These are phyloP conservation scores for Lysandra coridon DNA, from an alignment of 2,888 invertebrate species.

Conservation along the genomic window DNA sequence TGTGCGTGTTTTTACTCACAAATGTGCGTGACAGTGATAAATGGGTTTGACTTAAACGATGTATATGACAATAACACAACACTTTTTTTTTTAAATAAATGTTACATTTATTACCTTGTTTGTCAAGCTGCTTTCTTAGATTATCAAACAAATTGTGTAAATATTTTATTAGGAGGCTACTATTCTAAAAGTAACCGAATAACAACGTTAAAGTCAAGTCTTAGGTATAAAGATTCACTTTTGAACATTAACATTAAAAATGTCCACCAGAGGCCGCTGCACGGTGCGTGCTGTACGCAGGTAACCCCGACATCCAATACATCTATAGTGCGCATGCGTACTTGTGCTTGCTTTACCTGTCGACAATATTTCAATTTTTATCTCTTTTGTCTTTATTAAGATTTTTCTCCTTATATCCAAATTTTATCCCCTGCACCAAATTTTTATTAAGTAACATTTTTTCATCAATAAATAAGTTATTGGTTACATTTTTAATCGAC, in stretches of 20 bases:
- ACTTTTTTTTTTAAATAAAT: too few relatives aligned
- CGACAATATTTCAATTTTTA: background rate
- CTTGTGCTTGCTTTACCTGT: conserved; percentile 29
- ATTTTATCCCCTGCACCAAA: conserved; percentile 20
- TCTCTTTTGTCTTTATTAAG: background rate
- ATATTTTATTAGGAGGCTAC: background rate
- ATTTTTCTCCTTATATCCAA: background rate
- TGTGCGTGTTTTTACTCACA: too few relatives aligned
- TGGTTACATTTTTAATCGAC: too few relatives aligned
- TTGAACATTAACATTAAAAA: conserved; percentile 42
- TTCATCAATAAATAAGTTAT: background rate
- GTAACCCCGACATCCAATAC: conserved; percentile 54
- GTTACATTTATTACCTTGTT: background rate
- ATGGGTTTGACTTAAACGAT: too few relatives aligned
- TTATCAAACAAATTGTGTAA: background rate
- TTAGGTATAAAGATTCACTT: background rate
- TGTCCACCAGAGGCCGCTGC: conserved; percentile 66
- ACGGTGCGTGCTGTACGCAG: conserved; percentile 81
- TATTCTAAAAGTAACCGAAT: background rate
- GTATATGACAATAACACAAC: too few relatives aligned
- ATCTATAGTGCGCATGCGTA: conserved; percentile 45
- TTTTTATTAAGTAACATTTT: too few relatives aligned
- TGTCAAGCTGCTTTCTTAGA: background rate
- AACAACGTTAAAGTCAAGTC: background rate
- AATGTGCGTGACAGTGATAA: too few relatives aligned